Evolutionary conservation across 2,888 invertebrate species (phyloP), one percentile per base, ranked within the genome.

Genomic region (Mythimna impura): DNA sequence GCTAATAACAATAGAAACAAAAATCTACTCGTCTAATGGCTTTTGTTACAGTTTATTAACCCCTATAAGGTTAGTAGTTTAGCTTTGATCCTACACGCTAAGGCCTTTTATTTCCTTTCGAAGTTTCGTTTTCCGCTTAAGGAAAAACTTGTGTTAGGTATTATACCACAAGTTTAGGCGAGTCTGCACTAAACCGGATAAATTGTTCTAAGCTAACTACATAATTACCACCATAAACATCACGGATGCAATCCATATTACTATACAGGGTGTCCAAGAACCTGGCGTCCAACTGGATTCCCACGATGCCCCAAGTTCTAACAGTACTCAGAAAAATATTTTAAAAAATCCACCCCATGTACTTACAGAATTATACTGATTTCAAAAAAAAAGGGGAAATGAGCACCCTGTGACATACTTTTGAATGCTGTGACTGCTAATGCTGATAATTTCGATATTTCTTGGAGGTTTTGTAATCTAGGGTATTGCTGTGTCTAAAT

Each of bases 151-250:
- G 54, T 54, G 4, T 25, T 54, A 54, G 30, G 12, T 74, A 66
- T 64, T 34, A 63, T 66, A 64, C 58, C 8, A 34, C 60, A 65
- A 71, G 60, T 78, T 84, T 76, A 86, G 70, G 72, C 60, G 14
- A 57, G 60, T 55, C 57, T 64, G 36, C 50, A 60, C 30, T 71
- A 73, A 74, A 58, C 76, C 65, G 69, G 73, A 76, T 73, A 81
- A 80, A 77, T 76, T 64, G 67, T 81, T 80, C 62, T 67, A 76
- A 80, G 86, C 82, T 86, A 89, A 86, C 82, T 83, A 87, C 82
- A 75, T 91, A 89, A 91, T 90, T 88, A 72, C 78, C 57, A 60
- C 85, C 79, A 86, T 86, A 87, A 87, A 86, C 74, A 87, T 85
- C 64, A 64, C 83, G 77, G 74, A 84, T 86, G 78, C 80, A 85